Base-by-base conservation (phyloP, 2,797 vertebrate species). In the Threskiornis aethiopicus region DNA sequence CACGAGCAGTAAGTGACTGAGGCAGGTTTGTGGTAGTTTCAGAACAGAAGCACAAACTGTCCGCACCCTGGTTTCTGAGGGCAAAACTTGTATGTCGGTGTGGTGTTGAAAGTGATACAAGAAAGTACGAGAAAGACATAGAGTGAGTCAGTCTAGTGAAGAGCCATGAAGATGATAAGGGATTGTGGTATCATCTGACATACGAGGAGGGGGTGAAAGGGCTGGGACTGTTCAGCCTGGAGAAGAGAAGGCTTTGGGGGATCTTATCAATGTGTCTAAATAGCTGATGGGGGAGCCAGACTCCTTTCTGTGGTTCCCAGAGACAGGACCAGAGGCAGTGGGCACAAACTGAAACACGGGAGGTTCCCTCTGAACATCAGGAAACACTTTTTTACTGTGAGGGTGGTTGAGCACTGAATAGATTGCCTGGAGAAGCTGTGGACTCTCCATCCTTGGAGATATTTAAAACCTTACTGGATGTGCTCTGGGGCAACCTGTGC, bases 181-280 rank as follows among this genome's bases (percentile, higher is more conserved):
- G 9, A 18, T 16, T 82, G 17, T 24, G 3, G 5, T 78, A 46
- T 75, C 26, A 46, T 75, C 26, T 84, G 29, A 22, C 42, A 11
- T 35, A 33, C 0, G 0, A 79, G 66, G 29, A n/a, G 9, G 12
- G 10, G 2, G 1, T 84, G 49, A 87, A 77, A 65, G 35, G 20
- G 2, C 28, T 82, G 39, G 16, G 29, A 7, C 31, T 80, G 4
- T 64, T 87, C 58, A 73, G 16, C 44, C 31, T 55, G 28, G 21
- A 87, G 54, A 93, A 79, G 31, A 75, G 35, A 61, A 51, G 25
- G 12, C n/a, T 25, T 49, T 16, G 3, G 10, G 9, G 4, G 14
- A 76, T 22, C 16, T 58, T 80, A 73, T 14, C 13, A 72, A 7
- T 21, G 22, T 66, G 19, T 73, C 20, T 42, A 62, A 58, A 39